Conservation (phyloP, 1,140 invertebrate species). For the Acromyrmex charruanus region DNA sequence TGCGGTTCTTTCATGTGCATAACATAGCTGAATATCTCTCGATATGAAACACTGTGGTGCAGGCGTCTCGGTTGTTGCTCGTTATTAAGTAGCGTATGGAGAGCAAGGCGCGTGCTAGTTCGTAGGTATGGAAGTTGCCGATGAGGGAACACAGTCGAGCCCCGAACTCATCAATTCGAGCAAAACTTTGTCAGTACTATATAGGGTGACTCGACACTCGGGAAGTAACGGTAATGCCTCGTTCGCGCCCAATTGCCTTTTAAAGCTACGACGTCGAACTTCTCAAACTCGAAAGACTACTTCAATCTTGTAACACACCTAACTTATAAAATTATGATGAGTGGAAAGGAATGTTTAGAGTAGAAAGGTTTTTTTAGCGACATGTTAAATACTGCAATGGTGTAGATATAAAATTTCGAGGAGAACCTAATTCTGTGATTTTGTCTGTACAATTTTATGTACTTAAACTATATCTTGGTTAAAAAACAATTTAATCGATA, state of each 20-base stretch:
- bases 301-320: background rate
- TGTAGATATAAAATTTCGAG: background rate
- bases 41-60: background rate
- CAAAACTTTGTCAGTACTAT: slow-evolving; percentile 35
- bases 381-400: background rate
- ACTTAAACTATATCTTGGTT: background rate
- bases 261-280: slow-evolving; percentile 39
- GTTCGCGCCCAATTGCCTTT: slow-evolving; percentile 54
- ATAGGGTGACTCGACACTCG: slow-evolving; percentile 41
- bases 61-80: slow-evolving; percentile 48
- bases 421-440: background rate
- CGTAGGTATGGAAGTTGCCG: slow-evolving; percentile 41
- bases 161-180: slow-evolving; percentile 57
- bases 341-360: background rate
- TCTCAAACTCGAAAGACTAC: slow-evolving; percentile 12
- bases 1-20: background rate
- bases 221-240: slow-evolving; percentile 47
- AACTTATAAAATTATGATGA: slow-evolving; percentile 20
- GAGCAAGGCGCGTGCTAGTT: slow-evolving; percentile 46
- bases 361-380: background rate
- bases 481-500: background rate
- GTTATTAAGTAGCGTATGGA: slow-evolving; percentile 53
- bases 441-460: background rate
- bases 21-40: slow-evolving; percentile 29
- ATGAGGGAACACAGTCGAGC: slow-evolving; percentile 34